Percentiles rank a stretch among this genome's conserved stretches.
Evolutionary conservation across 2,113 vertebrate genomes (phyloP).

Genomic region (Eulemur macaco): DNA sequence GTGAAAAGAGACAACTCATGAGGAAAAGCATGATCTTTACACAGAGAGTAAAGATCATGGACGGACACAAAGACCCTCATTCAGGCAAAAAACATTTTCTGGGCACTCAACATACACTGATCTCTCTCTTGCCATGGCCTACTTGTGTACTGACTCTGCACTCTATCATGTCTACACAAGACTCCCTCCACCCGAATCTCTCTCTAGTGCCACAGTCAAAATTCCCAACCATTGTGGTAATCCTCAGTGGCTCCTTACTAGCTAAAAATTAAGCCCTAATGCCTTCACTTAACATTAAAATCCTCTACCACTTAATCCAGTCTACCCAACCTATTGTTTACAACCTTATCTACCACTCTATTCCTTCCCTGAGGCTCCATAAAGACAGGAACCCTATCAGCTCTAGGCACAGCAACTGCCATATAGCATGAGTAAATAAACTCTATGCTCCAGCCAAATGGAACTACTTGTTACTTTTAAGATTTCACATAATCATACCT

Average conservation of each 20-base stretch:
- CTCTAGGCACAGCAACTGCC: not conserved
- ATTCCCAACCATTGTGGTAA: not conserved
- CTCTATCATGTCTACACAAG: not conserved
- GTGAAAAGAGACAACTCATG: not conserved
- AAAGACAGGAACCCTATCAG: not conserved
- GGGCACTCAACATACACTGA: not conserved
- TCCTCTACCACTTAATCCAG: not conserved
- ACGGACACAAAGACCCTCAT: not conserved
- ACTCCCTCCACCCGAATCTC: not conserved
- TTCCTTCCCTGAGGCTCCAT: not conserved
- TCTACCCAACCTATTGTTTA: not conserved
- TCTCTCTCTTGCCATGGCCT: not conserved
- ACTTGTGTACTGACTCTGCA: not conserved
- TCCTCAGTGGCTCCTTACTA: not conserved
- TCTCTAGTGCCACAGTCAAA: not conserved
- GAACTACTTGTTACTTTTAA: not conserved
- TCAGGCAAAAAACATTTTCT: not conserved
- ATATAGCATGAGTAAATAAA: not conserved
- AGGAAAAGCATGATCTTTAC: not conserved
- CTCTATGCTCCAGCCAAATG: not conserved
- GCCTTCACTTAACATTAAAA: not conserved
- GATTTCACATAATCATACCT: not conserved
- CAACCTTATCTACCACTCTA: not conserved
- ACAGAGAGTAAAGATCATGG: not conserved
- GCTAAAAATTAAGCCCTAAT: not conserved